These are phyloP conservation scores for Scolopax mira DNA, from an alignment of 2,113 vertebrate genomes.

Conservation along the genomic window DNA sequence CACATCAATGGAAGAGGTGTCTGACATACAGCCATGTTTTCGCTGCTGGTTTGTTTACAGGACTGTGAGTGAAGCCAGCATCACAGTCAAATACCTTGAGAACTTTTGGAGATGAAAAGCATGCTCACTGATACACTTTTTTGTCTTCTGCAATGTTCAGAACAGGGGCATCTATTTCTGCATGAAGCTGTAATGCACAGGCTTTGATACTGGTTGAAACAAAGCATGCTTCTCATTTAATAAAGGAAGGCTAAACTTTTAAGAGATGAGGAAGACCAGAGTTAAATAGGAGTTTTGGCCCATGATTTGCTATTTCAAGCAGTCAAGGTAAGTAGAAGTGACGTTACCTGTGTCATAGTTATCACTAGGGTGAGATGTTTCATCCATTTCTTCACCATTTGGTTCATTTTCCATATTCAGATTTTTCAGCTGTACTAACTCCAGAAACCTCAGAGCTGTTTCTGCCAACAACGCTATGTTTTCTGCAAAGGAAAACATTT, in stretches of 20 bases:
- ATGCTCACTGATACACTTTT: neutral
- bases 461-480: conserved; percentile 96
- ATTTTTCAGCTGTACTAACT: conserved; percentile 95
- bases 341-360: conserved; percentile 93
- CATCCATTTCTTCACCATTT: conserved; percentile 89
- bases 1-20: neutral
- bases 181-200: neutral
- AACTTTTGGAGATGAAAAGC: neutral
- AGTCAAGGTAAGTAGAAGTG: neutral
- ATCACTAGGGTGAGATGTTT: conserved; percentile 86
- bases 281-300: neutral
- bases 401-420: conserved; percentile 90
- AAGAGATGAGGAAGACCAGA: neutral
- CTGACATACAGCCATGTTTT: neutral
- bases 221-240: neutral
- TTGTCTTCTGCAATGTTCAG: neutral
- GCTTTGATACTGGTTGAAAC: neutral
- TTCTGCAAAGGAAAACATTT: conserved; percentile 74
- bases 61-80: neutral
- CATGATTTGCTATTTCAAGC: neutral
- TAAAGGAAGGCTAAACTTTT: neutral
- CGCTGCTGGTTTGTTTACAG: neutral
- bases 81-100: neutral
- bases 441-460: conserved; percentile 94
- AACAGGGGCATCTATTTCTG: neutral